A percentile compares a stretch with the other conserved stretches of the same genome.
phyloP scores from a whole-genome alignment of 2,888 invertebrate genomes.

The Folsomia candida region DNA sequence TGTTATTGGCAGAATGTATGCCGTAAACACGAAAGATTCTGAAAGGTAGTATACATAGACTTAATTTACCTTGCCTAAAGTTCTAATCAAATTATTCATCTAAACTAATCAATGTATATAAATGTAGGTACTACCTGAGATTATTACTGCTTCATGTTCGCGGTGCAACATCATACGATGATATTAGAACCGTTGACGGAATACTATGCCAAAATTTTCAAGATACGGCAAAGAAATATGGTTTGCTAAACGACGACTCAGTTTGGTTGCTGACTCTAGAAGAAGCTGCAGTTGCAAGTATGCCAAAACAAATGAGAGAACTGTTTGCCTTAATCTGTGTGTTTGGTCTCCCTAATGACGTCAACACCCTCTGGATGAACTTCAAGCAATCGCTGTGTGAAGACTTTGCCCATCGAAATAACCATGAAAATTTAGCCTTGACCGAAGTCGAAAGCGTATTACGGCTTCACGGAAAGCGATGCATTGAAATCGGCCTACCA shows the following conservation, averaged over 20 bases:
- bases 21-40: constrained; percentile 43
- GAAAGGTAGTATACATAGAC: no score
- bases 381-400: constrained; percentile 37
- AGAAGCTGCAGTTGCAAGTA: constrained; percentile 48
- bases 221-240: constrained; percentile 34
- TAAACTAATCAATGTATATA: no score
- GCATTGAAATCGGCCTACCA: constrained; percentile 21
- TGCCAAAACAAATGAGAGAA: constrained; percentile 49
- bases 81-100: no score
- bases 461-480: constrained; percentile 3
- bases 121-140: constrained; percentile 46
- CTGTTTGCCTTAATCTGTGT: constrained; percentile 44
- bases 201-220: constrained; percentile 41
- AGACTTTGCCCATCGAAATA: constrained; percentile 17
- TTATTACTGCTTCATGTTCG: constrained; percentile 35
- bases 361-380: constrained; percentile 48
- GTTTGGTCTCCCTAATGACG: constrained; percentile 41
- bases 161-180: constrained; percentile 39
- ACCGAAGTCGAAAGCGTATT: constrained; percentile 28
- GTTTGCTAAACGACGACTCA: constrained; percentile 49
- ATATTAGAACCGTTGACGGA: constrained; percentile 40
- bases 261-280: constrained; percentile 47
- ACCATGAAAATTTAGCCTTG: constrained; percentile 11
- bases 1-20: constrained; percentile 48
- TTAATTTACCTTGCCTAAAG: no score